Base-by-base conservation (phyloP, 2,888 invertebrate species). In the Syrista parreyssii region DNA sequence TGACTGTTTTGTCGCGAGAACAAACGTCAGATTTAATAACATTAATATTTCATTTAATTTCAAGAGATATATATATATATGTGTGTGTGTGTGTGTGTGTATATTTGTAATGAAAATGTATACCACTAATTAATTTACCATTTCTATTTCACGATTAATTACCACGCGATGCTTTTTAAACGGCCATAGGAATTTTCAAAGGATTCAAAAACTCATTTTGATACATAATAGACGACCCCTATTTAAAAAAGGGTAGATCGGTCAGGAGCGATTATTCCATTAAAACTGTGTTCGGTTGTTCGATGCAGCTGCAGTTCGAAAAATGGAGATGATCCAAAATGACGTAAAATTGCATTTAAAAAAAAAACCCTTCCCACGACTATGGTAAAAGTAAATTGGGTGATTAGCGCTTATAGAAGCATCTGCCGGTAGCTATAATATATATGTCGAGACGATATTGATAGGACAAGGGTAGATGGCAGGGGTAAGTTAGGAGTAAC, bases 331-430 rank as follows among this genome's bases (percentile, higher is more conserved):
- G 77, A 71, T 74, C 76, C 75, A 77, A 69, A 78, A 78, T 78
- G 76, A 72, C 32, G 32, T 74, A 9, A 30, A 33, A 30, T 30
- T 31, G 30, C 32, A 12, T 33, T 30, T 4, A 69, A 68, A 69
- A 85, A 83, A 82, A 84, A 86, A 2, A 6, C 23, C 23, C 55
- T 55, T 55, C 55, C 55, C 55, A 55, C 55, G 55, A 84, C 82
- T 83, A 85, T 86, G 84, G 84, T 82, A 79, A 84, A 87, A 86
- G n/a, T 86, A 88, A 86, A 85, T 87, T 86, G 86, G 84, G 84
- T 84, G 83, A 86, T 84, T 82, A 81, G 79, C 75, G 77, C 74
- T 80, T 77, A 79, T 76, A 79, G 80, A 83, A 83, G 82, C 82
- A 82, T 84, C 85, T 83, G 83, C 83, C 81, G 80, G 73, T 76